These are phyloP conservation scores for Dione juno DNA, from an alignment of 2,888 invertebrate genomes.

Conservation along the genomic window DNA sequence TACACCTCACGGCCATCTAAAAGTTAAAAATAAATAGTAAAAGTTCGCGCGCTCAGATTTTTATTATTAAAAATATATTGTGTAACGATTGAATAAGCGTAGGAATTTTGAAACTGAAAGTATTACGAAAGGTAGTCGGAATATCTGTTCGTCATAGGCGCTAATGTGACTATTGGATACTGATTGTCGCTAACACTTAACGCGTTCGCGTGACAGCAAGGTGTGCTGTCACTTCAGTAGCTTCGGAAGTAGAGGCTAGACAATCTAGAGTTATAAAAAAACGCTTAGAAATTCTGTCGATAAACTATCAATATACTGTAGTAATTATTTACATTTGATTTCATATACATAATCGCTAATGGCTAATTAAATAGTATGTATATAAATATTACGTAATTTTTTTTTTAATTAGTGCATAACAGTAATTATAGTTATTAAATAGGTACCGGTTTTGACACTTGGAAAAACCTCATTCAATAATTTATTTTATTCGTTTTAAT, in stretches of 20 bases:
- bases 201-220: constrained; percentile 27
- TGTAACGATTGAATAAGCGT: constrained; percentile 47
- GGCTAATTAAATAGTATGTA: background rate
- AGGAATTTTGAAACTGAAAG: constrained; percentile 59
- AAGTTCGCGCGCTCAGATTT: constrained; percentile 31
- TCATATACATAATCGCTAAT: constrained; percentile 8
- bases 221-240: background rate
- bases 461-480: constrained; percentile 24
- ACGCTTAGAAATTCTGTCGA: background rate
- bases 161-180: constrained; percentile 57
- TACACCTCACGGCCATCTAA: constrained; percentile 18
- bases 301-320: background rate
- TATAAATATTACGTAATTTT: background rate
- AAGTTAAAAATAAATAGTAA: constrained; percentile 29
- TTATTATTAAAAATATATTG: constrained; percentile 37
- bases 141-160: constrained; percentile 53
- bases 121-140: constrained; percentile 47
- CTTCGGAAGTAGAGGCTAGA: constrained; percentile 5
- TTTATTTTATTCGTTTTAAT: constrained; percentile 24
- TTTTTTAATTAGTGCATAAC: constrained; percentile 11
- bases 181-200: constrained; percentile 45
- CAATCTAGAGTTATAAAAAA: constrained; percentile 4
- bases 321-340: background rate
- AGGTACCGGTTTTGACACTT: constrained; percentile 18
- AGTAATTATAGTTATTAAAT: constrained; percentile 24